Evolutionary conservation across 2,113 vertebrate genomes (phyloP).

Genomic region (Neodon shergylaensis): DNA sequence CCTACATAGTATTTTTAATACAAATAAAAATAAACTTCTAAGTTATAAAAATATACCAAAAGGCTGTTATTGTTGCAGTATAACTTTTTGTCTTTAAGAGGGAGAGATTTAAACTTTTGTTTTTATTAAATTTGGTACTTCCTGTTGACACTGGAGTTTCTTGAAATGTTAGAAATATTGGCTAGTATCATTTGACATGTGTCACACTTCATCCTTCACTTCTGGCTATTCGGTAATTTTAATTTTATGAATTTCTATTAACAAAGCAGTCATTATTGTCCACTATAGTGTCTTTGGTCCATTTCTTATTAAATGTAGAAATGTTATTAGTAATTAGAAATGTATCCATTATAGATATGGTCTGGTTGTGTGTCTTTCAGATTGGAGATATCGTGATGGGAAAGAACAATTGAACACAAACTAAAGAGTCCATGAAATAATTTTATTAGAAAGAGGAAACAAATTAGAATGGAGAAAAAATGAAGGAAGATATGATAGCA

Average conservation of each 20-base stretch:
- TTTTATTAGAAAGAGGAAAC: constrained; percentile 34
- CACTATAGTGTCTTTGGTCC: neutral
- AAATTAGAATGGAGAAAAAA: neutral
- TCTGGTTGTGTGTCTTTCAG: neutral
- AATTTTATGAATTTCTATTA: constrained; percentile 39
- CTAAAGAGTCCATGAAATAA: neutral
- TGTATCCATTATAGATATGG: neutral
- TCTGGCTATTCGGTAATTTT: neutral
- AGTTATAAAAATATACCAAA: constrained; percentile 8
- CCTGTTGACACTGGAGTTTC: neutral
- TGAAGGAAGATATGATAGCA: neutral
- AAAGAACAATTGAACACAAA: neutral
- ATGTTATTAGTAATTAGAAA: constrained; percentile 33
- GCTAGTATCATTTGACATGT: neutral
- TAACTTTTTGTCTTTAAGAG: constrained; percentile 31
- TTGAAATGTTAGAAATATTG: neutral
- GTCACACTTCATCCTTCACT: neutral
- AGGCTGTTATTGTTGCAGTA: neutral
- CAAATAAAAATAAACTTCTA: constrained; percentile 33
- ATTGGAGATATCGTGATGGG: neutral
- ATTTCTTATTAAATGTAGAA: neutral
- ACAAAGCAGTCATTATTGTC: constrained; percentile 28
- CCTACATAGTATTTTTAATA: constrained; percentile 28
- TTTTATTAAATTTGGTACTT: neutral
- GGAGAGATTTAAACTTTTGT: neutral